Base-by-base conservation (phyloP, 2,888 invertebrate species). In the Laspeyria flexula region DNA sequence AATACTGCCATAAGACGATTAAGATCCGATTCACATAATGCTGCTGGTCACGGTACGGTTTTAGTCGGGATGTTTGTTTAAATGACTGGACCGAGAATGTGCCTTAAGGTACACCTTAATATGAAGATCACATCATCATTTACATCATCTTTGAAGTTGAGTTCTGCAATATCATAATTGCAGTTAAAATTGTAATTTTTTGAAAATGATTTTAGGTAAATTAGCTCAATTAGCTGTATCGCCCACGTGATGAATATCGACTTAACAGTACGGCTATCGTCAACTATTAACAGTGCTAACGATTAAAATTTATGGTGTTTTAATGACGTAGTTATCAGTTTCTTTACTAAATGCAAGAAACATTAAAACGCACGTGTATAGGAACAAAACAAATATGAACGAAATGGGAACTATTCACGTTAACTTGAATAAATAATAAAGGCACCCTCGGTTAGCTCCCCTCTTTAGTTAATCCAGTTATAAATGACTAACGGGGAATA, bases 401-500 rank as follows among this genome's bases (percentile, higher is more conserved):
- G 5, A 41, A 16, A 30, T 18, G 10, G 12, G 10, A 27, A 29
- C 18, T 27, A 18, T 40, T 50, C 13, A n/a, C 16, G 12, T 40
- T 55, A 4, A 18, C 29, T 40, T 15, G 30, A 21, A 46, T 38
- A 60, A 30, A 42, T 48, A 56, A 39, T 43, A 46, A 47, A 54
- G 54, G 60, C 66, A 73, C 76, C 76, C 75, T 68, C 60, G 40
- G 34, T 47, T 42, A 33, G 13, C 44, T 51, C 56, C 60, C 68
- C 63, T 64, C 49, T 37, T 44, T 41, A 59, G 50, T 12, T 74
- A 73, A 73, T 77, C 71, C 67, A 58, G 58, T 60, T 71, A 66
- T 72, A 63, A 73, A 77, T 77, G 77, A 79, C 60, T 80, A 77
- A 78, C 64, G 73, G 85, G 81, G 71, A 81, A 77, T 75, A 71